Evolutionary conservation across 2,113 vertebrate genomes (phyloP), one percentile per base, ranked within the genome.

Genomic region (Proteles cristata): DNA sequence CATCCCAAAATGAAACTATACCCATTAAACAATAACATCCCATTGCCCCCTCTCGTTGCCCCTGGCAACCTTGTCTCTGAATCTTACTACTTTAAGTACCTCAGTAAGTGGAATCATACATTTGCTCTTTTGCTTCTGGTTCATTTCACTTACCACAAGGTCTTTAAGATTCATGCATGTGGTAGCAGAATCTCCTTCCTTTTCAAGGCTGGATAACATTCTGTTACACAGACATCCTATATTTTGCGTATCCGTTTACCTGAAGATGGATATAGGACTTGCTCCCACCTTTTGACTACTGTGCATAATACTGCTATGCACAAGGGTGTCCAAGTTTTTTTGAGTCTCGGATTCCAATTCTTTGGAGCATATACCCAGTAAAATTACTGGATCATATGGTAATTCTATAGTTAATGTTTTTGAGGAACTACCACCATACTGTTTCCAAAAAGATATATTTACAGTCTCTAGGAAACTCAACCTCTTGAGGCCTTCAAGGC

Each of bases 381-480:
- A 85, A 88, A 28, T 1, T 85, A 21, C 43, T 90, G 43, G 71
- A 87, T 71, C 28, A 63, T 2, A 81, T 19, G n/a, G 39, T 68
- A 90, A 74, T 85, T n/a, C 19, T 28, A 11, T 65, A 68, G 23
- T 79, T 53, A 33, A 7, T 39, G 53, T 43, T 80, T 87, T 58
- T 43, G 9, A 85, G 39, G 11, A 85, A 43, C 9, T 1, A 43
- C 10, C 19, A n/a, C 10, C 19, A 89, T 21, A 10, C 12, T 68
- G 9, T 85, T 50, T 76, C 66, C 31, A 80, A 86, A 95, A 93
- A 7, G 11, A n/a, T 28, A 3, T 5, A 69, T 17, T 58, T 82
- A 71, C 77, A 66, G 31, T 91, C 5, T 93, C 69, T 94, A 23
- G 53, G 68, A 92, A 9, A 83, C 33, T 80, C n/a, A 58, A 95